Conservation (phyloP, 2,113 vertebrate genomes). For the Plecotus auritus region DNA sequence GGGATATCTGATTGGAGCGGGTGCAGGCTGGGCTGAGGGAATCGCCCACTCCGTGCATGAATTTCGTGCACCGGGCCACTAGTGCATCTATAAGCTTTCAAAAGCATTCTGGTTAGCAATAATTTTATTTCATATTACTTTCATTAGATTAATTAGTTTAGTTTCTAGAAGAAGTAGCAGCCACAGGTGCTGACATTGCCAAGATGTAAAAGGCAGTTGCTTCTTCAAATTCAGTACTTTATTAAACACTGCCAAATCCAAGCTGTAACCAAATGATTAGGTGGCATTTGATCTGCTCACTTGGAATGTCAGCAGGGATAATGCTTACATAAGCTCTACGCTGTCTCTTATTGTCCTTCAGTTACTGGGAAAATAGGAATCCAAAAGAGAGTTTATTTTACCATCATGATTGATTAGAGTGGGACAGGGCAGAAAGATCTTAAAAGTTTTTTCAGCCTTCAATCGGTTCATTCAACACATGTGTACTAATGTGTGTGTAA, state of each 20-base stretch:
- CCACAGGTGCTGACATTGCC: constrained; percentile 45
- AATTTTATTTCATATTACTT: constrained; percentile 68
- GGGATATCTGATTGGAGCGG: too few relatives aligned
- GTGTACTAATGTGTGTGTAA: not conserved
- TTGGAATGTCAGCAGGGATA: constrained; percentile 55
- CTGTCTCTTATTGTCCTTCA: constrained; percentile 53
- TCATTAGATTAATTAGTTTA: constrained; percentile 64
- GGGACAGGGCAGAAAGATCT: not conserved
- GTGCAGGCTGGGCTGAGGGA: too few relatives aligned
- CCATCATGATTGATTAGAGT: not conserved
- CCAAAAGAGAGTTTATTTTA: not conserved
- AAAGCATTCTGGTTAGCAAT: constrained; percentile 18
- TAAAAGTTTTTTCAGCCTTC: constrained; percentile 9
- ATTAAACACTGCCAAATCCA: constrained; percentile 60
- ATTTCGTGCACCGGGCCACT: too few relatives aligned
- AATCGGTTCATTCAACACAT: not conserved
- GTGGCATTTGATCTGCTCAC: constrained; percentile 71
- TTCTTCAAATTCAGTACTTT: constrained; percentile 61
- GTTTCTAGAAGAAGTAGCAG: constrained; percentile 64
- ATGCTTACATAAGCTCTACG: constrained; percentile 57
- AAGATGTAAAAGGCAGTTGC: constrained; percentile 68
- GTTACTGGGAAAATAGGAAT: constrained; percentile 36
- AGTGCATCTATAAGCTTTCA: not conserved
- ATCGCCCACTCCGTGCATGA: too few relatives aligned
- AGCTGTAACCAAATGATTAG: constrained; percentile 65